phyloP scores from a whole-genome alignment of 2,888 invertebrate species.

The Encarsia formosa region DNA sequence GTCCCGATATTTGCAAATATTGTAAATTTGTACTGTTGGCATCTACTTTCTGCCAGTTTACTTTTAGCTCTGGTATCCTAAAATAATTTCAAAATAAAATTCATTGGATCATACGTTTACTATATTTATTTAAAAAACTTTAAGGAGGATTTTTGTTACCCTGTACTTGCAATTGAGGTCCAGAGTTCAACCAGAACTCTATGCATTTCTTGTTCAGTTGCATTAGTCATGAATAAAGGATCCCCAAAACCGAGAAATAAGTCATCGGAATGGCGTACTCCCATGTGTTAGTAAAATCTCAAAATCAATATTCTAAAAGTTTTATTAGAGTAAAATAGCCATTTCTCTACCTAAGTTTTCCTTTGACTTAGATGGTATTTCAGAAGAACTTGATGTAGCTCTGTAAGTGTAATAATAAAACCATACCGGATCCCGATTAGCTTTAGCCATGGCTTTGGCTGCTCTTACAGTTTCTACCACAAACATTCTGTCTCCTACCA shows the following conservation, averaged over 20 bases:
- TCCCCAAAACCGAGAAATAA: constrained; percentile 3
- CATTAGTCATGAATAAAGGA: neutral
- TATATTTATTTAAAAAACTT: neutral
- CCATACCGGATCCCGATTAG: constrained; percentile 61
- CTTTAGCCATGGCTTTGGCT: constrained; percentile 58
- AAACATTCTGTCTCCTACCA: constrained; percentile 64
- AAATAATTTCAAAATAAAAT: neutral
- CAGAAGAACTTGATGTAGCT: constrained; percentile 57
- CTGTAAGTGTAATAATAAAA: constrained; percentile 62
- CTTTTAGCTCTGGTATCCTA: constrained; percentile 14
- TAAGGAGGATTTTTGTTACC: too few relatives aligned
- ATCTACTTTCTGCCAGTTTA: neutral
- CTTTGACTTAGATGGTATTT: too few relatives aligned
- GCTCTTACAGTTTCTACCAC: constrained; percentile 58
- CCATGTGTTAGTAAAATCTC: too few relatives aligned
- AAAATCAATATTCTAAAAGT: too few relatives aligned
- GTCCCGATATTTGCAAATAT: constrained; percentile 39
- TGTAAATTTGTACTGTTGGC: neutral
- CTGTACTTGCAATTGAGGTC: constrained; percentile 5
- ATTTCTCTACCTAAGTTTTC: too few relatives aligned
- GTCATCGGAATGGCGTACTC: constrained; percentile 12
- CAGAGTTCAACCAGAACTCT: constrained; percentile 2
- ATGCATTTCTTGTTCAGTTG: constrained; percentile 1
- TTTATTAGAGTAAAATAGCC: too few relatives aligned
- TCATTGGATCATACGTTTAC: too few relatives aligned